phyloP scores from a whole-genome alignment of 1,140 invertebrate species.

The Papilio xuthus region DNA sequence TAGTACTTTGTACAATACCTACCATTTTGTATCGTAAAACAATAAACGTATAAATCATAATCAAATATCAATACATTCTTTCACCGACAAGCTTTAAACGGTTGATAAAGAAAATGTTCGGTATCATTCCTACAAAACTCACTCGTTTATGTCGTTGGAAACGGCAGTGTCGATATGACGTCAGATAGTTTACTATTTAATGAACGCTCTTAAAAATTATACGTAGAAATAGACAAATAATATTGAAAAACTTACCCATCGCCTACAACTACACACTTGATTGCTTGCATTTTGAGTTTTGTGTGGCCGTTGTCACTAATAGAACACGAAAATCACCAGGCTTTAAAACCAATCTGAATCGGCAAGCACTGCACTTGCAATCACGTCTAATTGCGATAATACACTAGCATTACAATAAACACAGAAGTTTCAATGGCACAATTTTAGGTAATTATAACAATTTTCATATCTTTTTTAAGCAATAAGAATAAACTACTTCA shows the following conservation, averaged over 20 bases:
- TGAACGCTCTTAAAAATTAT: slow-evolving; percentile 35
- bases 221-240: slow-evolving; percentile 46
- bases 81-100: slow-evolving; percentile 14
- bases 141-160: slow-evolving; percentile 42
- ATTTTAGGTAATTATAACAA: slow-evolving; percentile 63
- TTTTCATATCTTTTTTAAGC: slow-evolving; percentile 65
- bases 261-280: slow-evolving; percentile 97
- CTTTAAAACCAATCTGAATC: slow-evolving; percentile 59
- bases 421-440: slow-evolving; percentile 60
- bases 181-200: slow-evolving; percentile 61
- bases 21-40: neutral
- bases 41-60: neutral
- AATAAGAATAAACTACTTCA: slow-evolving; percentile 61
- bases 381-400: slow-evolving; percentile 64
- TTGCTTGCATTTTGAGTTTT: slow-evolving; percentile 90
- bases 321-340: slow-evolving; percentile 66
- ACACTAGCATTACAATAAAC: slow-evolving; percentile 65
- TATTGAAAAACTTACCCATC: slow-evolving; percentile 88
- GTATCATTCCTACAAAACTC: slow-evolving; percentile 43
- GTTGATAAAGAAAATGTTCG: slow-evolving; percentile 46
- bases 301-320: slow-evolving; percentile 63
- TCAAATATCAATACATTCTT: neutral
- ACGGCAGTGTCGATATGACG: slow-evolving; percentile 60
- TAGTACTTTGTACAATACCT: neutral
- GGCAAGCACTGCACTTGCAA: slow-evolving; percentile 65